Base-by-base conservation (phyloP, 2,113 vertebrate species). In the Phalacrocorax pelagicus region DNA sequence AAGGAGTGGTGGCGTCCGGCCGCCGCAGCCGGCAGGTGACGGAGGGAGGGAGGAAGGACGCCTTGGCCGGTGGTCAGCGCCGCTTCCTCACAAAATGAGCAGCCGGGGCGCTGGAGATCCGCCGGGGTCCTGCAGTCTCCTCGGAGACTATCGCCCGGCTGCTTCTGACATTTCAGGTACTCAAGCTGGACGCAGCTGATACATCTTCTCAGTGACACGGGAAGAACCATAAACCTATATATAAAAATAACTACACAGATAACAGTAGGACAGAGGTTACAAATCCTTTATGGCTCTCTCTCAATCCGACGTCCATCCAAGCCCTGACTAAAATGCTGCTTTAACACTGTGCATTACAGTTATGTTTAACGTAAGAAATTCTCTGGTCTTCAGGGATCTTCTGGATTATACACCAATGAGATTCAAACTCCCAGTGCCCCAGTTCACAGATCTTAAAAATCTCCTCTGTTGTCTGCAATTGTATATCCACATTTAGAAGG, bases 71-170 rank as follows among this genome's bases (percentile, higher is more conserved):
- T 1, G 38, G 23, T 16, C 26, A 6, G 10, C 4, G n/a, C 40
- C 14, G 3, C 30, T 19, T 6, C 62, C n/a, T 42, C 42, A 23
- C n/a, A 4, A 4, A 16, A 6, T 0, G 13, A 38, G 34, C 15
- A 11, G 8, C 29, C 36, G 10, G 15, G 20, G 57, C 7, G 5
- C 4, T 8, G 2, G 34, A 1, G 15, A 8, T 0, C 12, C 6
- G 4, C 4, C 27, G 2, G 55, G 3, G 20, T 1, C 7, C 9
- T 14, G 6, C 30, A 1, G 46, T 17, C 46, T 1, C 15, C 12
- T 1, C 72, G 1, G 46, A 9, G 44, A 1, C 11, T 0, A 3
- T 2, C 1, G 20, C 14, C 2, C 1, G 0, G 54, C 21, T 27
- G 0, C 4, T 34, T 11, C 23, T 24, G 12, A 0, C 29, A 1